phyloP scores from a whole-genome alignment of 1,140 invertebrate species.

The Drosophila burlai region DNA sequence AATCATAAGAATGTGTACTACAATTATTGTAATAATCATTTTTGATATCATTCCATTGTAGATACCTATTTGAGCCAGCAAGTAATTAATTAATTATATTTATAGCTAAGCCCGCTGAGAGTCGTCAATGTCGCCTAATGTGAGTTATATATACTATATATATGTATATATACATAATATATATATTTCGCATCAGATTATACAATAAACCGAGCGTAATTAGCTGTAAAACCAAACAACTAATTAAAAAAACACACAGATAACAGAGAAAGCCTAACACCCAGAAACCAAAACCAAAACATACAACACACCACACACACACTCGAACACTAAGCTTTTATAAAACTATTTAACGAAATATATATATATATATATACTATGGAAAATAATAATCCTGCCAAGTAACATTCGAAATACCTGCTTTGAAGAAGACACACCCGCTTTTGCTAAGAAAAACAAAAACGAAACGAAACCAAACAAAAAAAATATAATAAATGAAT shows the following conservation, averaged over 20 bases:
- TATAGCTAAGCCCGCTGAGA: constrained; percentile 56
- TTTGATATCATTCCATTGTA: constrained; percentile 83
- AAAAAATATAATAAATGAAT: constrained; percentile 47
- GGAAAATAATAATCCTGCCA: constrained; percentile 85
- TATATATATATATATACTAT: constrained; percentile 62
- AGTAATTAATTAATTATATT: constrained; percentile 47
- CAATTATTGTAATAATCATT: constrained; percentile 59
- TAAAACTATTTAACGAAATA: constrained; percentile 80
- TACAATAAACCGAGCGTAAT: constrained; percentile 53
- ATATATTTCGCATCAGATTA: constrained; percentile 53
- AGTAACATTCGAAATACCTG: constrained; percentile 84
- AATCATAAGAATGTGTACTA: constrained; percentile 40
- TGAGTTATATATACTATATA: constrained; percentile 48
- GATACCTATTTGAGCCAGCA: constrained; percentile 73
- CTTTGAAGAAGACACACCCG: constrained; percentile 84
- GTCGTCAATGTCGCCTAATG: constrained; percentile 82
- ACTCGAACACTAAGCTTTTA: constrained; percentile 74
- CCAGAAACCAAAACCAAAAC: constrained; percentile 22
- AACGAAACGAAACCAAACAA: constrained; percentile 36
- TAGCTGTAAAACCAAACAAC: constrained; percentile 63
- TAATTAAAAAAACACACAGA: constrained; percentile 53
- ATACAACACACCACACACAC: constrained; percentile 45
- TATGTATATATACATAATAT: constrained; percentile 33
- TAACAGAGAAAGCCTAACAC: constrained; percentile 48
- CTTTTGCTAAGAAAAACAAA: constrained; percentile 78